phyloP scores from a whole-genome alignment of 2,888 invertebrate genomes.

The Melangyna quadrimaculata region DNA sequence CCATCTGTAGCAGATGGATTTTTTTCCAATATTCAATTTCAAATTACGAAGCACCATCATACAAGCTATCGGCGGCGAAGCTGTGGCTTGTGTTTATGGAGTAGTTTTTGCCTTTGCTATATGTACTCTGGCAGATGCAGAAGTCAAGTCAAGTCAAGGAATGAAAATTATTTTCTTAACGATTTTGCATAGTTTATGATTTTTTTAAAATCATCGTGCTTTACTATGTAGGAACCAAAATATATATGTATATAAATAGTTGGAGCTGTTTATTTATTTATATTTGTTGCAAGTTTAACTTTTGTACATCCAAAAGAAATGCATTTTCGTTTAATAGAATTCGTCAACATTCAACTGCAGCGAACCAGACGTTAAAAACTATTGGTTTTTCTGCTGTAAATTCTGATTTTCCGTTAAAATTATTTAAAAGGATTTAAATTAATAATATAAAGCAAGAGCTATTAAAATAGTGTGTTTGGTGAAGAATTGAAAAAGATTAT shows the following conservation, averaged over 20 bases:
- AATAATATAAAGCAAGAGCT: too few relatives aligned
- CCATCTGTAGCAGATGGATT: neutral
- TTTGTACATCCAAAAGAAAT: neutral
- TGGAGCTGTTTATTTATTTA: neutral
- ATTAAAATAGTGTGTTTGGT: too few relatives aligned
- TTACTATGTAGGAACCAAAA: too few relatives aligned
- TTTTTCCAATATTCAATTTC: slow-evolving; percentile 4
- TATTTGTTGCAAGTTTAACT: neutral
- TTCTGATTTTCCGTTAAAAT: too few relatives aligned
- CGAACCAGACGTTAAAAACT: neutral
- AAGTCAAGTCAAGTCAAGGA: neutral
- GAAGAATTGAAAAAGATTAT: too few relatives aligned
- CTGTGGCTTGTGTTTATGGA: neutral
- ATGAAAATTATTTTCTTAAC: neutral
- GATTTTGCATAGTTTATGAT: neutral
- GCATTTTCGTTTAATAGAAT: neutral
- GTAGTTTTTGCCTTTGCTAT: neutral
- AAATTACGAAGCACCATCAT: neutral
- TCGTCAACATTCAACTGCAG: neutral
- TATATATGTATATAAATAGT: too few relatives aligned
- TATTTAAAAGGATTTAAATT: neutral
- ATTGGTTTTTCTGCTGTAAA: neutral
- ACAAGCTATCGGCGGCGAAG: neutral
- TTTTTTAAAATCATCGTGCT: neutral
- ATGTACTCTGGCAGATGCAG: neutral